phyloP scores from a whole-genome alignment of 37 sponge, comb jelly and placozoan genomes.

The Aplysina aerophoba region DNA sequence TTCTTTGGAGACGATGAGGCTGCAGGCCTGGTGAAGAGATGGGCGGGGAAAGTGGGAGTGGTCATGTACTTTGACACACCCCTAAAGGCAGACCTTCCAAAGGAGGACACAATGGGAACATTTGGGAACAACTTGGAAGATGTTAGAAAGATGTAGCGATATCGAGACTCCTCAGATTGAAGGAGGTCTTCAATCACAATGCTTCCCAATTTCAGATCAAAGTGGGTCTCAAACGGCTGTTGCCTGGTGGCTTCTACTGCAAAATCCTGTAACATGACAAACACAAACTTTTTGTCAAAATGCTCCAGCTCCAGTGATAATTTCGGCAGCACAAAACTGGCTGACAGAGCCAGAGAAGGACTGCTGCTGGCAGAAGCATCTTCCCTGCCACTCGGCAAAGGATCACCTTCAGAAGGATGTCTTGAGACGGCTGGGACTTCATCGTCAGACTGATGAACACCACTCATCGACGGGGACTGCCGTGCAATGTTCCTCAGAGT shows the following conservation, averaged over 20 bases:
- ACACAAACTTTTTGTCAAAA: slow-evolving; percentile 55
- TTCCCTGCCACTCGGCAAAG: background rate
- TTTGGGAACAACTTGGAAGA: slow-evolving; percentile 63
- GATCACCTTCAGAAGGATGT: background rate
- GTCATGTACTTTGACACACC: background rate
- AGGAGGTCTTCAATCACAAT: slow-evolving; percentile 86
- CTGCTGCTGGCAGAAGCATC: background rate
- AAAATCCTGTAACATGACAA: slow-evolving; percentile 72
- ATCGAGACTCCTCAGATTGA: slow-evolving; percentile 70
- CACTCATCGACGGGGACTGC: background rate
- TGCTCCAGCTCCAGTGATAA: slow-evolving; percentile 69
- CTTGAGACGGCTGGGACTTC: background rate
- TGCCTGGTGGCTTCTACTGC: slow-evolving; percentile 27
- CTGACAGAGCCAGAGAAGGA: slow-evolving; percentile 38
- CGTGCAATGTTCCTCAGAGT: slow-evolving; percentile 27
- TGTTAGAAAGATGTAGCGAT: slow-evolving; percentile 77
- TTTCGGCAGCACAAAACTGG: slow-evolving; percentile 65
- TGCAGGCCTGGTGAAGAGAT: background rate
- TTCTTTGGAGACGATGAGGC: slow-evolving; percentile 51
- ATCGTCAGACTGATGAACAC: background rate
- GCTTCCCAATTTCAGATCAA: slow-evolving; percentile 75
- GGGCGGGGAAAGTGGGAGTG: background rate
- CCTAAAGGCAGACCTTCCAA: background rate
- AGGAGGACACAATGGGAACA: slow-evolving; percentile 41
- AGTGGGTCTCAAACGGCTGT: slow-evolving; percentile 37